Evolutionary conservation across 1,140 invertebrate species (phyloP).

Genomic region (Drosophila erecta): DNA sequence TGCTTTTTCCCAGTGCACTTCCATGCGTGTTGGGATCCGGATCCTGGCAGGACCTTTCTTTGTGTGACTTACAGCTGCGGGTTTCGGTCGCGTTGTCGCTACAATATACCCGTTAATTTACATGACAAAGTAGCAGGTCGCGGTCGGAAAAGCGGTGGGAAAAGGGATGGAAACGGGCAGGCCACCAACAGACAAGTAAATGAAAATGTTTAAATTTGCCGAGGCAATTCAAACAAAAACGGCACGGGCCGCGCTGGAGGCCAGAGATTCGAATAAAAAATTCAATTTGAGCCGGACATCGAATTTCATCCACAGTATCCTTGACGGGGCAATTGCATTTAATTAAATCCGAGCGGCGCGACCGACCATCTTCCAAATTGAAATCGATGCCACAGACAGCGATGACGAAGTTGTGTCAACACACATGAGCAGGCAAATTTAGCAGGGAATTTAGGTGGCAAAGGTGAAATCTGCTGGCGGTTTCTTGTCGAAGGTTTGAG

Average conservation of each 20-base stretch:
- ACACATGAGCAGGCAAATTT: background rate
- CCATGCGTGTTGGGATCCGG: slow-evolving; percentile 8
- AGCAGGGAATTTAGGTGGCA: background rate
- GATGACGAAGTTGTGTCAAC: slow-evolving; percentile 18
- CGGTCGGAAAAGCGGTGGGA: background rate
- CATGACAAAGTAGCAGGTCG: slow-evolving; percentile 72
- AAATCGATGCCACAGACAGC: slow-evolving; percentile 27
- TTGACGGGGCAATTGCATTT: slow-evolving; percentile 32
- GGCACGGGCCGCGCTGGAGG: background rate
- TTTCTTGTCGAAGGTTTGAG: slow-evolving; percentile 33
- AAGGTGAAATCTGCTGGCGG: slow-evolving; percentile 29
- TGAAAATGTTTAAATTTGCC: slow-evolving; percentile 59
- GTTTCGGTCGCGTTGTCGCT: slow-evolving; percentile 49
- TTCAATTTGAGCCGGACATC: slow-evolving; percentile 36
- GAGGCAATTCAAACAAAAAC: slow-evolving; percentile 18
- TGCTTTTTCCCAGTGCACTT: background rate
- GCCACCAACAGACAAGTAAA: slow-evolving; percentile 33
- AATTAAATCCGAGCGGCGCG: slow-evolving; percentile 37
- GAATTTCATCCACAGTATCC: slow-evolving; percentile 13
- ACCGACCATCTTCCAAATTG: slow-evolving; percentile 25
- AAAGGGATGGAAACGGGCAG: slow-evolving; percentile 4
- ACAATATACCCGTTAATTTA: slow-evolving; percentile 77
- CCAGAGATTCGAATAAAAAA: slow-evolving; percentile 20
- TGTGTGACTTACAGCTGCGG: slow-evolving; percentile 42
- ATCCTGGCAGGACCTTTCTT: slow-evolving; percentile 24